Base-by-base conservation (phyloP, 2,797 vertebrate species). In the Brachyrhaphis roseni region DNA sequence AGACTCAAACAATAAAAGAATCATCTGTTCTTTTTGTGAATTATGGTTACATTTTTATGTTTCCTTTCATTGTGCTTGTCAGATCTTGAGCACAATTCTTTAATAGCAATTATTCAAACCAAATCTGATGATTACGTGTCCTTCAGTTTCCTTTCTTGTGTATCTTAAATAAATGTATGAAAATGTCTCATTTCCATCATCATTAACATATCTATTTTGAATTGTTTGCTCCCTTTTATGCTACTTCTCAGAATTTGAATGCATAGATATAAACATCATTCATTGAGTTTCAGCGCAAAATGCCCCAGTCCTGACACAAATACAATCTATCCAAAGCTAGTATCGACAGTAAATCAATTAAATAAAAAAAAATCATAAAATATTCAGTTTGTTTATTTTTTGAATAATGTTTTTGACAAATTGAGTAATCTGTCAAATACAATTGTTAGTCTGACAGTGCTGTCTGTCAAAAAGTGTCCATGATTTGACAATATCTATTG, bases 1-100 rank as follows among this genome's bases (percentile, higher is more conserved):
- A 43, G 41, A 43, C 8, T 43, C 41, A 43, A 43, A 43, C 41
- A 43, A 43, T 10, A 10, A 43, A 43, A 15, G 62, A 36, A 11
- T 66, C 8, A 1, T 23, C 6, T 66, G 62, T 66, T 36, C 34
- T 39, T 39, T 41, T 26, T 36, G 36, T 39, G 5, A 68, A 41
- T 26, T 20, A 39, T 26, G 20, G 11, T 6, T 36, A 41, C 62
- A 77, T 77, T 51, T 43, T 43, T 23, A 26, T 45, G 31, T 68
- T 34, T 74, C 34, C 36, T 53, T 70, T 74, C 45, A 49, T 53
- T 76, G 39, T 55, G 13, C 36, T 68, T 68, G 64, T 68, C 64
- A 41, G 36, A 23, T 41, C 20, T 68, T 41, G 8, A 1, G 4
- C 64, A 18, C 16, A 47, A 46, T 53, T 49, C 16, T 53, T 36